Conservation (phyloP, 1,140 invertebrate genomes). For the Brachionus angularis region DNA sequence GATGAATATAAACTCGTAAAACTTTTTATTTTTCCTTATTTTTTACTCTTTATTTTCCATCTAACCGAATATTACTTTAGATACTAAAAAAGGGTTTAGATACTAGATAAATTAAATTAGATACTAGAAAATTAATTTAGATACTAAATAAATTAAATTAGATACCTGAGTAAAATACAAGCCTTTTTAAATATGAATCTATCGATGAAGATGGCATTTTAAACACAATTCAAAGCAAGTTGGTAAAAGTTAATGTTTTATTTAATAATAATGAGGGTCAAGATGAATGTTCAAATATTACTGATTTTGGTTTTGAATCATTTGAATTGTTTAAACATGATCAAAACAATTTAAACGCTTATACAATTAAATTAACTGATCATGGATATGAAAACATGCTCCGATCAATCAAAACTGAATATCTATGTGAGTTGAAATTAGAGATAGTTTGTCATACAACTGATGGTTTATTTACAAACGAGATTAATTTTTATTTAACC, state of each 20-base stretch:
- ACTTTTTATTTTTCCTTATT: too few relatives aligned
- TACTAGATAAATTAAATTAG: too few relatives aligned
- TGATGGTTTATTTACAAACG: conserved; percentile 15
- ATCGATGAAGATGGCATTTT: neutral
- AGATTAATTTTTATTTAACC: neutral
- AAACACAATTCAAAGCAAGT: neutral
- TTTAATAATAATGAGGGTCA: too few relatives aligned
- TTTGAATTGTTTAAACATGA: neutral
- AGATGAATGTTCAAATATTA: neutral
- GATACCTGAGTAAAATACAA: too few relatives aligned
- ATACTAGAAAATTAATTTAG: too few relatives aligned
- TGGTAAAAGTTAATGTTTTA: neutral
- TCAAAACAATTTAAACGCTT: neutral
- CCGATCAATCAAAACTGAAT: neutral
- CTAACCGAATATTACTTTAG: too few relatives aligned
- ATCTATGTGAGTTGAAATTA: neutral
- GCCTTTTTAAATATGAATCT: neutral
- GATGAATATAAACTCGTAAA: too few relatives aligned
- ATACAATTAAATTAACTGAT: neutral
- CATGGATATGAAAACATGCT: conserved; percentile 7
- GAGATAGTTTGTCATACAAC: conserved; percentile 2
- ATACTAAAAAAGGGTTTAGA: too few relatives aligned
- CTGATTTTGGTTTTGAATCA: neutral
- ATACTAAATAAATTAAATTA: too few relatives aligned
- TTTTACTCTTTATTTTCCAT: too few relatives aligned